Conservation (phyloP, 1,140 invertebrate species). For the Caenorhabditis elegans region DNA sequence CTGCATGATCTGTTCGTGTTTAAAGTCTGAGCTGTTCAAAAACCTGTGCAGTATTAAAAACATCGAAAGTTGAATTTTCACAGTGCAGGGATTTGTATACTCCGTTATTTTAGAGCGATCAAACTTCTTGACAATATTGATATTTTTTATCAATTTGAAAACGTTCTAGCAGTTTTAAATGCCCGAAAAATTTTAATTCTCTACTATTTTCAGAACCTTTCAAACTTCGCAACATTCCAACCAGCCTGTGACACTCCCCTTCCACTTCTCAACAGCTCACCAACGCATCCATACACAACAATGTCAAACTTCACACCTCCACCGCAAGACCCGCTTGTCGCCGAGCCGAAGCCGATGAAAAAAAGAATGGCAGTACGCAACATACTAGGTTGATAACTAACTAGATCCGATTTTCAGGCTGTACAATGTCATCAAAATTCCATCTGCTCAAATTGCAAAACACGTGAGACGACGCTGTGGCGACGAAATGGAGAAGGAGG, state of each 20-base stretch:
- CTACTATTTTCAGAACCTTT: background rate
- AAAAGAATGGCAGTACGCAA: conserved; percentile 37
- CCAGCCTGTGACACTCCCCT: background rate
- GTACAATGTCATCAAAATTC: conserved; percentile 51
- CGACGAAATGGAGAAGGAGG: conserved; percentile 89
- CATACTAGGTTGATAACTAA: background rate
- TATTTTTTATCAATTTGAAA: no score
- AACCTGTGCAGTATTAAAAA: no score
- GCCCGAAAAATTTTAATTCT: no score
- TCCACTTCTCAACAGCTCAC: background rate
- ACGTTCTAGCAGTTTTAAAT: no score
- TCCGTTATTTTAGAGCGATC: no score
- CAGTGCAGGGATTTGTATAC: no score
- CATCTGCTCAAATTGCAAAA: conserved; percentile 56
- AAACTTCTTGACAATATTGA: no score
- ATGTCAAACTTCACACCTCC: conserved; percentile 33
- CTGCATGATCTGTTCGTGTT: no score
- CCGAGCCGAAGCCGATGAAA: conserved; percentile 25
- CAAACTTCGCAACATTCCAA: background rate
- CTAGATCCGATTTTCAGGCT: conserved; percentile 11
- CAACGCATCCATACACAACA: background rate
- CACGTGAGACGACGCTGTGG: conserved; percentile 55
- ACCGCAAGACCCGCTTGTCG: conserved; percentile 37
- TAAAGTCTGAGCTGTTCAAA: no score
- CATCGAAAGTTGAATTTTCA: no score